Evolutionary conservation across 37 sponge, comb jelly and placozoan species (phyloP).

Genomic region (Ephydatia muelleri): DNA sequence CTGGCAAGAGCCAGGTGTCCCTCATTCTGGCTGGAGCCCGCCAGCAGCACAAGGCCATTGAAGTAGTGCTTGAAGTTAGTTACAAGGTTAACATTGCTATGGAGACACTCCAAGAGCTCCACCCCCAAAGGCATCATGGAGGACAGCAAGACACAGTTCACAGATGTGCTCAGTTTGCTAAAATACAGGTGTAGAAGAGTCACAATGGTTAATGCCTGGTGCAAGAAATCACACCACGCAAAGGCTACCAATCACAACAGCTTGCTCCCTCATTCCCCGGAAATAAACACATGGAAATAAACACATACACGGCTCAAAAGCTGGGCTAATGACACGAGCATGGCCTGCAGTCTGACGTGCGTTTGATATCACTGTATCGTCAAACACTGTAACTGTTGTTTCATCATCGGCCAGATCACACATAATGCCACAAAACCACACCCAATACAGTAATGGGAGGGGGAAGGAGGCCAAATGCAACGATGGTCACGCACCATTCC

Average conservation of each 20-base stretch:
- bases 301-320: background rate
- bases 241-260: no score
- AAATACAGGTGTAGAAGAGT: background rate
- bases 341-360: no score
- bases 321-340: background rate
- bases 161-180: slow-evolving; percentile 9
- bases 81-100: background rate
- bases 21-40: slow-evolving; percentile 28
- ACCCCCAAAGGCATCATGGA: slow-evolving; percentile 50
- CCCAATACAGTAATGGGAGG: background rate
- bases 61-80: slow-evolving; percentile 53
- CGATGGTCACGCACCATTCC: slow-evolving; percentile 43
- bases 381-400: no score
- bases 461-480: background rate
- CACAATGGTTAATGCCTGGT: no score
- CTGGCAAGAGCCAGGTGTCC: slow-evolving; percentile 59
- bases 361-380: no score
- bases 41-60: slow-evolving; percentile 46
- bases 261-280: no score
- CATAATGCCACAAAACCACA: background rate
- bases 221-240: no score
- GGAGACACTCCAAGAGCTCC: slow-evolving; percentile 19
- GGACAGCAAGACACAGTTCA: slow-evolving; percentile 39
- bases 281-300: background rate
- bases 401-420: background rate